phyloP scores from a whole-genome alignment of 1,140 invertebrate genomes.

The Hylyphantes graminicola region DNA sequence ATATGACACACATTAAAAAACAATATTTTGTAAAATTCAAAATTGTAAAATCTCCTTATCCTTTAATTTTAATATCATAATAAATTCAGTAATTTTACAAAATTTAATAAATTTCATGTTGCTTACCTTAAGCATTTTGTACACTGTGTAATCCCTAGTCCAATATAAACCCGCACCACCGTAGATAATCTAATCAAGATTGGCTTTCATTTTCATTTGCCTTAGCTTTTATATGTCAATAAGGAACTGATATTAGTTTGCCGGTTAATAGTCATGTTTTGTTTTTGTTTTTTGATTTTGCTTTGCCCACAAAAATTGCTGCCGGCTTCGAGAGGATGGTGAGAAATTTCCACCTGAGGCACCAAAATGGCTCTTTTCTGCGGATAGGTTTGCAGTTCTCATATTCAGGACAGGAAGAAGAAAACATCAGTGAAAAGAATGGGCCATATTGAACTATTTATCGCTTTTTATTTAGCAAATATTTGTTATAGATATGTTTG shows the following conservation, averaged over 20 bases:
- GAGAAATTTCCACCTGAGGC: constrained; percentile 15
- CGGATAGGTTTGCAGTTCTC: background rate
- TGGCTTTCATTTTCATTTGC: constrained; percentile 35
- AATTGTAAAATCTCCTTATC: no score
- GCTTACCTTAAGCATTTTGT: constrained; percentile 49
- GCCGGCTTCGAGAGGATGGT: constrained; percentile 2
- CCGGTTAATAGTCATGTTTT: constrained; percentile 16
- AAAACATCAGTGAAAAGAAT: background rate
- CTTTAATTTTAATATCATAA: no score
- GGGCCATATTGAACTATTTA: constrained; percentile 8
- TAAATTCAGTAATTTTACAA: no score
- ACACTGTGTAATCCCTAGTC: constrained; percentile 17
- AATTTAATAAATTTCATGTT: no score
- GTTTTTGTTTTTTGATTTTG: background rate
- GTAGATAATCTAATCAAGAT: constrained; percentile 26
- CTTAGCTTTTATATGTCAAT: constrained; percentile 48
- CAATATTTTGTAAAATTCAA: no score
- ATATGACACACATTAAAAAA: no score
- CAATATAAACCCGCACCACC: background rate
- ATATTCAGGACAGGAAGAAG: constrained; percentile 30
- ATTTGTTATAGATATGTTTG: no score
- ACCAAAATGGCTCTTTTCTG: background rate
- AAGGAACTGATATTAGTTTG: constrained; percentile 30
- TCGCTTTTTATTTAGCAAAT: background rate
- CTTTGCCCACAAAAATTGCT: constrained; percentile 8